Conservation (phyloP, 2,888 invertebrate genomes). For the Dysmachus trigonus region DNA sequence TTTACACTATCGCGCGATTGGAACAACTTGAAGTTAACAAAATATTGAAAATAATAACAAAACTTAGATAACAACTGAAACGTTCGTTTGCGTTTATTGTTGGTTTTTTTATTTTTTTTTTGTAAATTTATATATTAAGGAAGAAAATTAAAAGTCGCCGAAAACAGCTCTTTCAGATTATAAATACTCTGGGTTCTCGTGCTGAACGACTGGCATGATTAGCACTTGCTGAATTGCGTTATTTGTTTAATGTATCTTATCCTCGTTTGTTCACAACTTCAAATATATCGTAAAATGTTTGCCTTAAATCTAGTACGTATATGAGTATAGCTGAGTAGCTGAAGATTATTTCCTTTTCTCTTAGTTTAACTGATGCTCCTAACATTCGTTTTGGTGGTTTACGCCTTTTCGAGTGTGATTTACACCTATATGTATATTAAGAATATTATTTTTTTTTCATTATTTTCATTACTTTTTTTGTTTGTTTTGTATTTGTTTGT, state of each 20-base stretch:
- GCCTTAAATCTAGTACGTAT: constrained; percentile 64
- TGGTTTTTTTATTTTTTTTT: too few relatives aligned
- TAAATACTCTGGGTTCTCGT: background rate
- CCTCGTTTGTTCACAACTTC: constrained; percentile 23
- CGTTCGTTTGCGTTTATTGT: background rate
- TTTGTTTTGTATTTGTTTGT: constrained; percentile 29
- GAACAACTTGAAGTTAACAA: background rate
- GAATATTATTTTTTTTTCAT: constrained; percentile 1
- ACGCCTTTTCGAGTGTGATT: constrained; percentile 38
- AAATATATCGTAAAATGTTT: constrained; percentile 51
- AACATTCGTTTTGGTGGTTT: constrained; percentile 32
- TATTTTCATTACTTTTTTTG: too few relatives aligned
- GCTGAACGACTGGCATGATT: background rate
- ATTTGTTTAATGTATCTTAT: background rate
- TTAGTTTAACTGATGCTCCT: constrained; percentile 18
- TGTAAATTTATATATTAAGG: background rate
- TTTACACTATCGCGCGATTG: background rate
- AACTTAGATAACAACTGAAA: background rate
- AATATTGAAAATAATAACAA: background rate
- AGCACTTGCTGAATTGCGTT: background rate
- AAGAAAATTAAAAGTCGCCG: background rate
- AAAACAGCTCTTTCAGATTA: background rate
- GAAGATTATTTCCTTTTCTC: constrained; percentile 39
- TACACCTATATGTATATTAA: constrained; percentile 42
- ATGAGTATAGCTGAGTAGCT: constrained; percentile 55